These are phyloP conservation scores for Pipistrellus pipistrellus DNA, from an alignment of 2,797 vertebrate species.

Conservation along the genomic window DNA sequence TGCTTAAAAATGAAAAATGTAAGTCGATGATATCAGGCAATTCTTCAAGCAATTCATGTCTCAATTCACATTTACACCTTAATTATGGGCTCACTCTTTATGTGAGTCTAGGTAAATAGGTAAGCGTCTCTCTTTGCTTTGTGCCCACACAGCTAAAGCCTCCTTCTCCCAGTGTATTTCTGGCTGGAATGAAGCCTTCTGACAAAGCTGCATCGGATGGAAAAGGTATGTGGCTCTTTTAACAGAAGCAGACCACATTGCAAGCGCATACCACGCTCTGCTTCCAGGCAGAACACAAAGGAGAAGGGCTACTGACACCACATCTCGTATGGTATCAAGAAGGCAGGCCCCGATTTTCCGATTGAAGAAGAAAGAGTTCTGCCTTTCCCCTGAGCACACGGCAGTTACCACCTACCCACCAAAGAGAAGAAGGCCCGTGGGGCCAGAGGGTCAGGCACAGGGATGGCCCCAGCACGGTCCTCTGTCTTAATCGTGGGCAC, in stretches of 20 bases:
- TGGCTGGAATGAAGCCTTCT: slow-evolving; percentile 27
- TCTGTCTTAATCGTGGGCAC: neutral
- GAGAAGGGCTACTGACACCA: neutral
- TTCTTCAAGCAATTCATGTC: slow-evolving; percentile 34
- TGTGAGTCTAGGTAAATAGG: neutral
- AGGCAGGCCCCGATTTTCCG: neutral
- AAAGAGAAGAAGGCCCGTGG: neutral
- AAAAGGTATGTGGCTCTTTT: neutral
- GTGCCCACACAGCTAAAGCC: neutral
- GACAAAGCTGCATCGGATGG: neutral
- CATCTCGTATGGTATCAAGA: neutral
- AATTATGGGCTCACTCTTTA: slow-evolving; percentile 1
- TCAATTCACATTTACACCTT: slow-evolving; percentile 15
- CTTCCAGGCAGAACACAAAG: neutral
- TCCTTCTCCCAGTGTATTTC: neutral
- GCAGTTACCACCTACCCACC: neutral
- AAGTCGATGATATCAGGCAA: slow-evolving; percentile 21
- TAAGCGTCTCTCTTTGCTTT: slow-evolving; percentile 12
- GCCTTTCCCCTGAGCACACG: neutral
- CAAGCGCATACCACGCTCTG: neutral
- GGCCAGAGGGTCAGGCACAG: neutral
- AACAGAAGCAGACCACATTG: neutral
- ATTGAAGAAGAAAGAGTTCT: neutral
- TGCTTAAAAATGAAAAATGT: slow-evolving; percentile 47
- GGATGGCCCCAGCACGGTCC: neutral